These are phyloP conservation scores for Cydia strobilella DNA, from an alignment of 1,140 invertebrate genomes.

Conservation along the genomic window DNA sequence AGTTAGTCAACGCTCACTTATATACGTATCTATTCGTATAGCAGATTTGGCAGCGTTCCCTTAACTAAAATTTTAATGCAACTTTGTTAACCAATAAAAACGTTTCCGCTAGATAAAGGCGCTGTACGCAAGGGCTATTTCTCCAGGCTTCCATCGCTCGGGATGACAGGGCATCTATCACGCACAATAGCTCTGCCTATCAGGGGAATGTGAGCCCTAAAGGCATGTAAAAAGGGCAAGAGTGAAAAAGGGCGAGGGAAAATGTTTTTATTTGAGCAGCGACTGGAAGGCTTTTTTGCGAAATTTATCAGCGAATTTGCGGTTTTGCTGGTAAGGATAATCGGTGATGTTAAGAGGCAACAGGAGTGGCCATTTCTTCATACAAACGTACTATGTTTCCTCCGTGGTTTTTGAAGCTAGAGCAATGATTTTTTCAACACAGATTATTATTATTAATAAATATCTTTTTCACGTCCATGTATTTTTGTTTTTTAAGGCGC, in stretches of 20 bases:
- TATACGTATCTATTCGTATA: no score
- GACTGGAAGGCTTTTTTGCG: constrained; percentile 23
- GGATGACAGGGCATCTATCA: constrained; percentile 64
- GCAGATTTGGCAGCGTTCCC: constrained; percentile 42
- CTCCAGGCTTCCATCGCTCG: constrained; percentile 53
- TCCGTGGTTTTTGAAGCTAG: no score
- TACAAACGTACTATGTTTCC: no score
- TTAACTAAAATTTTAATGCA: constrained; percentile 39
- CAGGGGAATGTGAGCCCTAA: constrained; percentile 14
- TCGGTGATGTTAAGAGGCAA: constrained; percentile 14
- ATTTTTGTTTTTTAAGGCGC: no score
- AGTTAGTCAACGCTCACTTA: no score
- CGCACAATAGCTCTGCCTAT: constrained; percentile 23
- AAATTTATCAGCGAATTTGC: not conserved
- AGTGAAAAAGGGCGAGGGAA: constrained; percentile 9
- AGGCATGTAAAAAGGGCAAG: constrained; percentile 25
- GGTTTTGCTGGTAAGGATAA: not conserved
- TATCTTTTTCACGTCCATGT: no score
- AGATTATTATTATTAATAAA: no score
- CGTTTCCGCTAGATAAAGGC: constrained; percentile 59
- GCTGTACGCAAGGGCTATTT: constrained; percentile 58
- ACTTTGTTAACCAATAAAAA: constrained; percentile 53
- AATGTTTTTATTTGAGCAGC: constrained; percentile 25
- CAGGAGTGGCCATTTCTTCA: no score
- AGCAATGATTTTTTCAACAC: no score